These are phyloP conservation scores for Megastigmus dorsalis DNA, from an alignment of 2,888 invertebrate species.

Conservation along the genomic window DNA sequence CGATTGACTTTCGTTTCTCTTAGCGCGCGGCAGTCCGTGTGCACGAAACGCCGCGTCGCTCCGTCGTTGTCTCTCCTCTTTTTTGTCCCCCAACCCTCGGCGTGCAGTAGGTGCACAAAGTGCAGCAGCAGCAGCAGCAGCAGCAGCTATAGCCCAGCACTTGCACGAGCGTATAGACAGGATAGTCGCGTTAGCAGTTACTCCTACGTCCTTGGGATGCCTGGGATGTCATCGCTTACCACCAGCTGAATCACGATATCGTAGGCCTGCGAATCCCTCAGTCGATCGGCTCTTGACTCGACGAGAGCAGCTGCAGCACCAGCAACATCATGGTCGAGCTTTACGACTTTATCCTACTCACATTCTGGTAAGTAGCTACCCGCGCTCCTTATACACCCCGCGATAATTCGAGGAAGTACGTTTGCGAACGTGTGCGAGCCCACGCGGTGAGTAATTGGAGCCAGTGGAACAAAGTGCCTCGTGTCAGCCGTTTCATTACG, in stretches of 20 bases:
- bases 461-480: too few species aligned
- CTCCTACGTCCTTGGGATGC: background rate
- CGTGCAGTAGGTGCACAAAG: too few species aligned
- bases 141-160: too few species aligned
- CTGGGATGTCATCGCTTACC: background rate
- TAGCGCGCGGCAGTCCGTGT: background rate
- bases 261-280: constrained; percentile 36
- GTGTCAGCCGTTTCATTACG: too few species aligned
- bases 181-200: background rate
- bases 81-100: background rate
- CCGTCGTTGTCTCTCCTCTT: too few species aligned
- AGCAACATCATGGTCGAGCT: constrained; percentile 61
- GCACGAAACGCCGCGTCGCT: constrained; percentile 20
- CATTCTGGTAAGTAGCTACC: constrained; percentile 62
- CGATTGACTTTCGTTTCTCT: constrained; percentile 32
- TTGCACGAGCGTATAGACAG: too few species aligned
- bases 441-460: too few species aligned
- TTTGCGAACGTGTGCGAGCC: too few species aligned
- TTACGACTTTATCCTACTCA: constrained; percentile 60
- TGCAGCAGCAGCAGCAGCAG: too few species aligned
- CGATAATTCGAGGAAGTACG: too few species aligned
- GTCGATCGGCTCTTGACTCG: constrained; percentile 50
- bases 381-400: too few species aligned
- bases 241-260: constrained; percentile 37
- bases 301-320: too few species aligned